phyloP scores from a whole-genome alignment of 2,113 vertebrate species.

The Centrocercus urophasianus region DNA sequence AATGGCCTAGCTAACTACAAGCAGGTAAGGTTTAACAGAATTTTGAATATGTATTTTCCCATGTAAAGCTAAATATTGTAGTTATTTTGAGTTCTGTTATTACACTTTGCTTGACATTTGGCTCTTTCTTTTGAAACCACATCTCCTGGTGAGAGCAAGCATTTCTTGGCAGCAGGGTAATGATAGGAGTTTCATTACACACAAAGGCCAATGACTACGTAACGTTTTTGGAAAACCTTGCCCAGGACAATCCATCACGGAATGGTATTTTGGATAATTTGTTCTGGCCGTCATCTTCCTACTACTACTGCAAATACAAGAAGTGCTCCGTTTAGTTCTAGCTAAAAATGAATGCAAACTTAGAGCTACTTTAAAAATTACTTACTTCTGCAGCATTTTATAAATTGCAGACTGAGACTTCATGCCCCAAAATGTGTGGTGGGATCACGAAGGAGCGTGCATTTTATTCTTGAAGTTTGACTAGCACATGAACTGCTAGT shows the following conservation, averaged over 20 bases:
- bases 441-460: neutral
- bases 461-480: neutral
- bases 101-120: conserved; percentile 46
- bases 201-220: neutral
- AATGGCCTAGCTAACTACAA: neutral
- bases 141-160: conserved; percentile 17
- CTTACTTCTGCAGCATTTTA: neutral
- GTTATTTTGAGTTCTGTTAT: conserved; percentile 35
- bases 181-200: conserved; percentile 42
- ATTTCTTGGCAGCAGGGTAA: conserved; percentile 34
- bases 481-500: neutral
- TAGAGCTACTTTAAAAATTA: neutral
- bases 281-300: neutral
- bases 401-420: neutral
- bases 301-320: neutral
- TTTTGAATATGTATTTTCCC: neutral
- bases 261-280: conserved; percentile 10
- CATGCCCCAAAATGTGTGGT: neutral
- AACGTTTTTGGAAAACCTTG: conserved; percentile 46
- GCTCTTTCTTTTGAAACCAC: conserved; percentile 44
- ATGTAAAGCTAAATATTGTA: neutral
- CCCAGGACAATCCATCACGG: neutral
- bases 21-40: neutral
- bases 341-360: neutral
- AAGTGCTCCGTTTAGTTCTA: neutral